Evolutionary conservation across 2,888 invertebrate species (phyloP).

Genomic region (Epinotia ramella): DNA sequence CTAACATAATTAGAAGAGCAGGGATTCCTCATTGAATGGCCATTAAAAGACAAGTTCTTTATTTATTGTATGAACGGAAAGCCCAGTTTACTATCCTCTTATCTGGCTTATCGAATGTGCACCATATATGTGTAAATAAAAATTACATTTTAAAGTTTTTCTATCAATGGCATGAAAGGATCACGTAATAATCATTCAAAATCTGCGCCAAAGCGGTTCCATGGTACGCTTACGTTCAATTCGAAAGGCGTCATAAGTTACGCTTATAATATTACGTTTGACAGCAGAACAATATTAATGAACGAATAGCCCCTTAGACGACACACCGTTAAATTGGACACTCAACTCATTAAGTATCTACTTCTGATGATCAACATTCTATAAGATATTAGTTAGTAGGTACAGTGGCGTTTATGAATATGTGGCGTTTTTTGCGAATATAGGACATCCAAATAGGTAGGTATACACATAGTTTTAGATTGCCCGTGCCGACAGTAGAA

Average conservation of each 20-base stretch:
- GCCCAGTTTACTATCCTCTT: neutral
- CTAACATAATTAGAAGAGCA: neutral
- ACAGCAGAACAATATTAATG: slow-evolving; percentile 21
- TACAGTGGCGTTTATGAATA: too few species aligned
- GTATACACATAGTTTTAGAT: too few species aligned
- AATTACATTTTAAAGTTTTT: neutral
- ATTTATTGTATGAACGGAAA: neutral
- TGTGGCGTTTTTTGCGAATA: too few species aligned
- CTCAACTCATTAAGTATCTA: neutral
- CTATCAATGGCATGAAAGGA: neutral
- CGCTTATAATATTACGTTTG: slow-evolving; percentile 23
- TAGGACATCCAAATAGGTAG: too few species aligned
- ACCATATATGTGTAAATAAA: neutral
- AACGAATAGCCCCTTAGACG: neutral
- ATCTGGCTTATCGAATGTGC: neutral
- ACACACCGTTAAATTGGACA: slow-evolving; percentile 18
- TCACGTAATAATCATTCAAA: neutral
- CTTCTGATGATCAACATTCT: too few species aligned
- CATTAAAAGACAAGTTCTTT: neutral
- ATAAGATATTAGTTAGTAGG: too few species aligned
- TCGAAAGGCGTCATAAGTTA: slow-evolving; percentile 20
- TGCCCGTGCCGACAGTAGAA: too few species aligned
- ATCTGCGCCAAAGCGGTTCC: slow-evolving; percentile 12
- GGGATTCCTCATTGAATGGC: neutral
- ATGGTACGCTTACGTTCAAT: neutral